Evolutionary conservation across 2,113 vertebrate genomes (phyloP).

Genomic region (Scatophagus argus): DNA sequence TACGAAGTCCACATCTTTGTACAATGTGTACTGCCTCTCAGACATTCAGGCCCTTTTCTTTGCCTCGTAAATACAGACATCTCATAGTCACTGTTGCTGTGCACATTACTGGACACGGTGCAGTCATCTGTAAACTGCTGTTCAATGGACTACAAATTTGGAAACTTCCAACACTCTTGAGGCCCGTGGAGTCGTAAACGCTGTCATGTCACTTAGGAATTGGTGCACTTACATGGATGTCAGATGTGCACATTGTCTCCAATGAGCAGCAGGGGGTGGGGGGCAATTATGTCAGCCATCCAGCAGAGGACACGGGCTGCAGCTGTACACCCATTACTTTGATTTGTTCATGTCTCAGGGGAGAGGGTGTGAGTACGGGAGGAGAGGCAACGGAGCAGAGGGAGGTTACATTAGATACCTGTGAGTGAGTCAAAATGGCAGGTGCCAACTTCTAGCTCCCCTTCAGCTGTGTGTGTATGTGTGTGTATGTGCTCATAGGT

Average conservation of each 20-base stretch:
- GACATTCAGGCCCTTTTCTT: conserved; percentile 26
- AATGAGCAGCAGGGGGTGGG: conserved; percentile 69
- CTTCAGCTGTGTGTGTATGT: conserved; percentile 42
- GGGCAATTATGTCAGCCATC: conserved; percentile 73
- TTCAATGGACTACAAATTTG: conserved; percentile 61
- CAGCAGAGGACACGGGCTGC: conserved; percentile 70
- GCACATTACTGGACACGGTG: conserved; percentile 46
- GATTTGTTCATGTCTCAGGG: conserved; percentile 67
- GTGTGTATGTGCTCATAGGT: conserved; percentile 32
- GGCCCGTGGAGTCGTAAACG: conserved; percentile 62
- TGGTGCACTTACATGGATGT: conserved; percentile 68
- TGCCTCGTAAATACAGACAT: conserved; percentile 45
- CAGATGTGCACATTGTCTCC: conserved; percentile 69
- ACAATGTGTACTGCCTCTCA: conserved; percentile 1
- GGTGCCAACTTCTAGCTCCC: conserved; percentile 64
- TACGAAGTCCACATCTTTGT: conserved; percentile 46
- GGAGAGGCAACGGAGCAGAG: conserved; percentile 46
- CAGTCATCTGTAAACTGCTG: conserved; percentile 61
- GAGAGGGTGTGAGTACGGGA: conserved; percentile 38
- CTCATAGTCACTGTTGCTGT: too few relatives aligned
- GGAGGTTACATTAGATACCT: conserved; percentile 63
- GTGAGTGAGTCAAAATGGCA: conserved; percentile 59
- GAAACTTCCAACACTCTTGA: conserved; percentile 53
- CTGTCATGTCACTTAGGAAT: conserved; percentile 60
- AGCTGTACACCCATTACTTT: conserved; percentile 76